Evolutionary conservation across 2,113 vertebrate species (phyloP), one percentile per base, ranked within the genome.

Genomic region (Cheilinus undulatus): DNA sequence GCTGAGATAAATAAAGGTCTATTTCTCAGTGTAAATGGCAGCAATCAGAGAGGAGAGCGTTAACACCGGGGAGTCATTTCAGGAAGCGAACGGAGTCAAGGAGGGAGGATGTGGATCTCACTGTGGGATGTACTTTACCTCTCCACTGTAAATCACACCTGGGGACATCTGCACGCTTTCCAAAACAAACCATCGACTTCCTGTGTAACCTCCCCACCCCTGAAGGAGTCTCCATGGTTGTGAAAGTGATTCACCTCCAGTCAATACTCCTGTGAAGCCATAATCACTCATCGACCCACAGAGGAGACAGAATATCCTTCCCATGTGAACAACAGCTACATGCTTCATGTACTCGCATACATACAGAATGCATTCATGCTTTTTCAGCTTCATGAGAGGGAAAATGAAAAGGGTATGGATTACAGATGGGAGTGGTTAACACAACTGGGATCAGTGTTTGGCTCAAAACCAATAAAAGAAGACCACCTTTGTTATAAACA

Each of bases 21-120:
- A 78, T 79, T 83, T 70, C 78, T 50, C 76, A 24, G 50, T 26
- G 61, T 84, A 86, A 89, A 84, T 78, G 73, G 73, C 53, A 52
- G 79, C 73, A 88, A 83, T 85, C 82, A 85, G 62, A 51, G 79
- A 7, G 58, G 38, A 71, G 68, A 81, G 76, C 68, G 76, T 67
- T n/a, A 74, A 73, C 70, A 65, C 15, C 0, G 19, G 73, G 58
- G 78, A 67, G 68, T 72, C 8, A 4, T 71, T 78, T 63, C 57
- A 50, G 45, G 38, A 53, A 59, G 79, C 6, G 58, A 65, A 61
- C 2, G 57, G 49, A n/a, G n/a, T n/a, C n/a, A n/a, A n/a, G n/a
- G n/a, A n/a, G n/a, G n/a, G n/a, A n/a, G n/a, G n/a, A n/a, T n/a
- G n/a, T n/a, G n/a, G n/a, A n/a, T n/a, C n/a, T n/a, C n/a, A n/a